Evolutionary conservation across 2,888 invertebrate species (phyloP), one percentile per base, ranked within the genome.

Genomic region (Sialis fuliginosa): DNA sequence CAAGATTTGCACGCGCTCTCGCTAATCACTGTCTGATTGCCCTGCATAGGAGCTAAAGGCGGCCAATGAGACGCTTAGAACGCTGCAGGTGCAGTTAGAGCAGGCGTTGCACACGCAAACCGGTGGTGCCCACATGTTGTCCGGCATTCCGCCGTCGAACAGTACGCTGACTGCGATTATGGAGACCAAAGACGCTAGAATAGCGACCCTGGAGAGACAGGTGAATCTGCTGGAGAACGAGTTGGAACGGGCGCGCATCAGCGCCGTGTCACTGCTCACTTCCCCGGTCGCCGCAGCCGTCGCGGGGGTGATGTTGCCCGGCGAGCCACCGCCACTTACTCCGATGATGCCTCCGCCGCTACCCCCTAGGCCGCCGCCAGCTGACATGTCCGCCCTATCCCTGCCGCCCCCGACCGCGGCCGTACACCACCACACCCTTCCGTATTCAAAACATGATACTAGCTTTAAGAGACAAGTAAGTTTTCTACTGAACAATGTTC

Each of bases 101-200:
- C 74, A 81, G 61, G 78, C 78, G 64, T 66, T 72, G 62, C 57
- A 55, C 52, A 71, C 73, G 54, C 81, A 76, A 61, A 42, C 42
- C 30, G 42, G 42, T 31, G 42, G 30, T 8, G 10, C 30, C 42
- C 74, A 73, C 52, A 72, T 74, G 57, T 69, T 69, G 58, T 8
- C 30, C 10, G 9, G 22, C 9, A 31, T 31, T 31, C 8, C 22
- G 42, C 22, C 42, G 42, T 30, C 42, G 22, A 73, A 71, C 65
- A 81, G 80, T 65, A 81, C 82, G 56, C 75, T 83, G 66, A 79
- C 79, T 57, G 81, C 82, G 59, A 80, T 83, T 65, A 75, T 84
- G 70, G 83, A 82, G 71, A 83, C 82, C 58, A 81, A 88, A 79
- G 88, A 88, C 69, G 82, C 83, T 60, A 77, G 87, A 66, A 87